These are phyloP conservation scores for Ischnura elegans DNA, from an alignment of 2,888 invertebrate genomes.

Conservation along the genomic window DNA sequence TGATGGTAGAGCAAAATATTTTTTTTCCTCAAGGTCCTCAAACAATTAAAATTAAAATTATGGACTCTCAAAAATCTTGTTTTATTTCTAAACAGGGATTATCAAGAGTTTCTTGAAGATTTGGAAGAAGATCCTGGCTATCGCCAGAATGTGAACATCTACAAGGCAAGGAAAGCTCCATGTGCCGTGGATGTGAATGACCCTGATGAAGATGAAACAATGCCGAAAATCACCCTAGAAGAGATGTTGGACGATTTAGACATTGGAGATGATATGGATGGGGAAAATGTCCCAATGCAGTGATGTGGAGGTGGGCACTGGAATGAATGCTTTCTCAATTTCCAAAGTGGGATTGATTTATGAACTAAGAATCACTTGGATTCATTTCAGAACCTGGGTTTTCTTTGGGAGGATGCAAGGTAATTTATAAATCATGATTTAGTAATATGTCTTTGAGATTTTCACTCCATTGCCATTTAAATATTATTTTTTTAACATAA, in stretches of 20 bases:
- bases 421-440: neutral
- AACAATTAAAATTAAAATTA: neutral
- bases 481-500: neutral
- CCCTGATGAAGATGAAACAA: constrained; percentile 79
- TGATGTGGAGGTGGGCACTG: neutral
- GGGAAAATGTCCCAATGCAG: constrained; percentile 77
- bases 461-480: neutral
- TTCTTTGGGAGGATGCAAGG: neutral
- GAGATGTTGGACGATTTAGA: constrained; percentile 96
- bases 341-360: neutral
- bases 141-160: constrained; percentile 96
- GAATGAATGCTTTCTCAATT: neutral
- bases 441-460: neutral
- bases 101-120: constrained; percentile 97
- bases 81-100: constrained; percentile 84
- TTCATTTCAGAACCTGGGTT: neutral
- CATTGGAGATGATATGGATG: constrained; percentile 90
- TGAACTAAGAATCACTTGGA: neutral
- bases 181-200: constrained; percentile 82
- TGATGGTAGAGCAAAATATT: too few relatives aligned
- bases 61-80: neutral
- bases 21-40: too few relatives aligned
- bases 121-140: constrained; percentile 95
- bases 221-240: constrained; percentile 90
- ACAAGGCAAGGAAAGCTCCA: constrained; percentile 80